Percentiles rank a stretch among this genome's conserved stretches.
phyloP scores from a whole-genome alignment of 1,140 invertebrate genomes.

The Bombus superbus region DNA sequence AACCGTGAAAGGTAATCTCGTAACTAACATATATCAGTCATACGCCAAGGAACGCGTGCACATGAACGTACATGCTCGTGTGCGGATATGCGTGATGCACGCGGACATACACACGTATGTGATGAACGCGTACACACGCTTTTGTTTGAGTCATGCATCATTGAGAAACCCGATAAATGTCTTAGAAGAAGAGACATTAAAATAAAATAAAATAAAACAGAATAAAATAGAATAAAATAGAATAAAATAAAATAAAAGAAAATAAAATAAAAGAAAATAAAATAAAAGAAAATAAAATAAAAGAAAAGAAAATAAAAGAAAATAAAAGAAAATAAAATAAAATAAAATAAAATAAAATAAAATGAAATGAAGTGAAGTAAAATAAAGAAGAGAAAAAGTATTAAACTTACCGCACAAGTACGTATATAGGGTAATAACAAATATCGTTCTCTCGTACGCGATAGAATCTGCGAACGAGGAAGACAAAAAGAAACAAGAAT shows the following conservation, averaged over 20 bases:
- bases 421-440: constrained; percentile 46
- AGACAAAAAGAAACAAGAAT: constrained; percentile 52
- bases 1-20: constrained; percentile 81
- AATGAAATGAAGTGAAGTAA: neutral
- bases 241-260: neutral
- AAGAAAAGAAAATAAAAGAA: neutral
- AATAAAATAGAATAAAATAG: constrained; percentile 2
- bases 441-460: constrained; percentile 55
- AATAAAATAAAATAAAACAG: neutral
- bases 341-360: constrained; percentile 2
- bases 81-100: constrained; percentile 21
- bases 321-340: neutral
- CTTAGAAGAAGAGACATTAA: constrained; percentile 5
- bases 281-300: constrained; percentile 10
- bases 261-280: constrained; percentile 2
- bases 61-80: constrained; percentile 7
- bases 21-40: constrained; percentile 77
- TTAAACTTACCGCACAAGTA: constrained; percentile 34
- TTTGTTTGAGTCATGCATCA: constrained; percentile 57
- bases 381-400: neutral
- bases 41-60: constrained; percentile 64
- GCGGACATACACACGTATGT: neutral
- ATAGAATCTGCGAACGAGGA: constrained; percentile 73
- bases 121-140: constrained; percentile 23
- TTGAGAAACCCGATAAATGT: constrained; percentile 50